A percentile compares a stretch with the other conserved stretches of the same genome.
Conservation (phyloP, 1,140 invertebrate species). For the Sarcophaga peregrina region DNA sequence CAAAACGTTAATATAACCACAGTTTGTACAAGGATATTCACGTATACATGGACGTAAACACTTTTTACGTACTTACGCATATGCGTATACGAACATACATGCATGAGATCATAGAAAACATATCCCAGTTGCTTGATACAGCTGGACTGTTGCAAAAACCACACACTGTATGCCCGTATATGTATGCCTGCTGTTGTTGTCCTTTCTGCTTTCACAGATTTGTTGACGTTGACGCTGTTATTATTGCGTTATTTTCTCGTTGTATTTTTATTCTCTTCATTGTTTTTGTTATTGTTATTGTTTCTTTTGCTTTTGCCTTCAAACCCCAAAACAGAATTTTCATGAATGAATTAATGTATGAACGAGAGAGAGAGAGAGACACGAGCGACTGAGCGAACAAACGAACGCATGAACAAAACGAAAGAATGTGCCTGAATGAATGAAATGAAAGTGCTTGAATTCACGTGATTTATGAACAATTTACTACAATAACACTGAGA, state of each 20-base stretch:
- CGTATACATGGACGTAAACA: too few relatives aligned
- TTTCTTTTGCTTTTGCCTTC: background rate
- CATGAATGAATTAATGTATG: constrained; percentile 24
- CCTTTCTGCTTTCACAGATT: background rate
- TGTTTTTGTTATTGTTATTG: background rate
- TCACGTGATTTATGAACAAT: constrained; percentile 38
- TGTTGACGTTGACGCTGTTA: background rate
- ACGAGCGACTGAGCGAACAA: background rate
- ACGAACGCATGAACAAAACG: background rate
- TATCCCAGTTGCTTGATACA: background rate
- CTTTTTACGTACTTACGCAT: background rate
- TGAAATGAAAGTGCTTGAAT: constrained; percentile 31
- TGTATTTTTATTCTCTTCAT: too few relatives aligned
- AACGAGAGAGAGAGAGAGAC: background rate
- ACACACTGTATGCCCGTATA: background rate
- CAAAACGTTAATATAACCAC: too few relatives aligned
- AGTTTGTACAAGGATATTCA: too few relatives aligned
- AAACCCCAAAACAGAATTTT: constrained; percentile 16
- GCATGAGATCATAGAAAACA: background rate
- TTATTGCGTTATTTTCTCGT: too few relatives aligned
- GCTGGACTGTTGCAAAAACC: background rate
- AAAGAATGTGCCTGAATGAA: constrained; percentile 10
- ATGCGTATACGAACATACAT: background rate
- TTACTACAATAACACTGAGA: constrained; percentile 22
- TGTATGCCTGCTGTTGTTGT: background rate